Evolutionary conservation across 2,888 invertebrate genomes (phyloP).

Genomic region (Drosophila eohydei): DNA sequence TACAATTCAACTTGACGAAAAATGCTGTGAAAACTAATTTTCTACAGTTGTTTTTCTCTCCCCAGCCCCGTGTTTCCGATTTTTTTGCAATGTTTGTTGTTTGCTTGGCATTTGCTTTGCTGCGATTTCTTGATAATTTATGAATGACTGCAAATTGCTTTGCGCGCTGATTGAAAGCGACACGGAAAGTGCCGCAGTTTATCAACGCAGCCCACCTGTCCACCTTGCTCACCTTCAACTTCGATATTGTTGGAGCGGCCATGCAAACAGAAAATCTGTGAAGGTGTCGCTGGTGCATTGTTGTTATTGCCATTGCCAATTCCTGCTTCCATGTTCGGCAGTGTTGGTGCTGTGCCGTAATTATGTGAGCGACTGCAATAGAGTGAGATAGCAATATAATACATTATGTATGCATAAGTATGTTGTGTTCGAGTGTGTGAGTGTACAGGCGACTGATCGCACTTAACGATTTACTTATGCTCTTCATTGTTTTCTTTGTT

Average conservation of each 20-base stretch:
- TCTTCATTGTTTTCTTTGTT: slow-evolving; percentile 13
- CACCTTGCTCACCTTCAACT: slow-evolving; percentile 55
- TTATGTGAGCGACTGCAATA: slow-evolving; percentile 31
- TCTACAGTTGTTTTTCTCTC: slow-evolving; percentile 20
- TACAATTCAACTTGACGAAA: slow-evolving; percentile 34
- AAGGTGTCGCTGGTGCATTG: slow-evolving; percentile 54
- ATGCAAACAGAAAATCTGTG: slow-evolving; percentile 79
- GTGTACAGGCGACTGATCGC: slow-evolving; percentile 9
- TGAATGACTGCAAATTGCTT: slow-evolving; percentile 74
- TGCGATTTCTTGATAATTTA: slow-evolving; percentile 76
- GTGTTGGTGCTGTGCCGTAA: slow-evolving; percentile 46
- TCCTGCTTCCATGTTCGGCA: slow-evolving; percentile 3
- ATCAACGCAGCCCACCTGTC: slow-evolving; percentile 27
- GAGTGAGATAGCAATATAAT: neutral
- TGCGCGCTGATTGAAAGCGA: slow-evolving; percentile 73
- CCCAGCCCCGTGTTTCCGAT: too few relatives aligned
- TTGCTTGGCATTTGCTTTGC: slow-evolving; percentile 49
- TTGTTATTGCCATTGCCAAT: slow-evolving; percentile 49
- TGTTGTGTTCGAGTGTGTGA: neutral
- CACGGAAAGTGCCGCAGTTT: slow-evolving; percentile 65
- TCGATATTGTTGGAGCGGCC: slow-evolving; percentile 78
- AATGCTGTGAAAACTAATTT: slow-evolving; percentile 70
- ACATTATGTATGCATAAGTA: neutral
- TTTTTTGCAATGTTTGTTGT: slow-evolving; percentile 30
- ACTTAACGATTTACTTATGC: slow-evolving; percentile 6